Evolutionary conservation across 2,113 vertebrate genomes (phyloP), one percentile per base, ranked within the genome.

Genomic region (Muntiacus muntjak): DNA sequence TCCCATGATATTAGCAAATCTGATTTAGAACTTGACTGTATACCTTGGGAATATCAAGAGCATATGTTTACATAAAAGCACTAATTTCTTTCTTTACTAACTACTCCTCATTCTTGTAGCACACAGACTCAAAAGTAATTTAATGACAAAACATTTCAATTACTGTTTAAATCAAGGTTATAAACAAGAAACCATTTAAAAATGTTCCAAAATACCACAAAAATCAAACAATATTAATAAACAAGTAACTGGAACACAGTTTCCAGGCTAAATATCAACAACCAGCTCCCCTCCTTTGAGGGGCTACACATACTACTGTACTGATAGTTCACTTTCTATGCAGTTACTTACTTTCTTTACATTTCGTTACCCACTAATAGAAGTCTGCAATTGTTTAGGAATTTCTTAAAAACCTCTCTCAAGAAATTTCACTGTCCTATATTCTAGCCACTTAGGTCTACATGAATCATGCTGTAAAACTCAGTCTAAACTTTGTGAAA

Each of bases 91-190:
- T 74, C 82, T 97, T 94, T 89, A 67, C 21, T 86, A 84, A 91
- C 54, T 88, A 74, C 54, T 47, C 45, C 58, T 47, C 45, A 89
- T 13, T 64, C 40, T 84, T 84, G 16, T 2, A 89, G 54, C 57
- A 86, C 40, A 90, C 79, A 45, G 91, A 96, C 92, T 76, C n/a
- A 62, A 88, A 96, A 78, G 30, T 55, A 57, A 87, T 71, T 89
- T 96, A 89, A 95, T 50, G 28, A 91, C 19, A 94, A 93, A 97
- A 94, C 4, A 92, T 40, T 94, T 87, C 4, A 90, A 74, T 71
- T 84, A 57, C 28, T 93, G 8, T 45, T 91, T 85, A 93, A 88
- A 87, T 91, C 47, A 71, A 89, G 76, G 50, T 85, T 79, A 55
- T 0, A 92, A 30, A 88, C 7, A 85, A 92, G 45, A 92, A 96